Evolutionary conservation across 2,113 vertebrate species (phyloP).

Genomic region (Erythrolamprus reginae): DNA sequence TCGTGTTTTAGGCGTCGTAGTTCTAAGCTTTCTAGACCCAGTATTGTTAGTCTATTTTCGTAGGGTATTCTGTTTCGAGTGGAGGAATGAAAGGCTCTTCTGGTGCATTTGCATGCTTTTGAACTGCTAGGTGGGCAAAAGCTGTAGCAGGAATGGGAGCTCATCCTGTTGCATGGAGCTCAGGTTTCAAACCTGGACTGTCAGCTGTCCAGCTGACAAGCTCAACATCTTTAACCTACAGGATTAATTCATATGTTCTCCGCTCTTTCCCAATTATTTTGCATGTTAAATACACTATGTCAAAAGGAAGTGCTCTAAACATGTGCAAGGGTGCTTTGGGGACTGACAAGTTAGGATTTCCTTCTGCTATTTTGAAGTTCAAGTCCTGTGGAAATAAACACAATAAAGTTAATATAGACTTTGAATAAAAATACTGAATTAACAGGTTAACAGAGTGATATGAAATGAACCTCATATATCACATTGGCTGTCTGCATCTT

Average conservation of each 20-base stretch:
- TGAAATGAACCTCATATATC: neutral
- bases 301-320: neutral
- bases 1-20: too few species aligned
- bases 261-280: neutral
- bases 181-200: too few species aligned
- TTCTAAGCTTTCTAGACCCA: too few species aligned
- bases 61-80: too few species aligned
- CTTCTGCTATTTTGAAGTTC: neutral
- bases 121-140: neutral
- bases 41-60: too few species aligned
- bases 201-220: too few species aligned
- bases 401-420: neutral
- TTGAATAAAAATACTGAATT: neutral
- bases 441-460: neutral
- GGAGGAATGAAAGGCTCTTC: too few species aligned
- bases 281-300: neutral
- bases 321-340: neutral
- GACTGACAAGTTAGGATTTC: neutral
- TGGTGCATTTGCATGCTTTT: neutral
- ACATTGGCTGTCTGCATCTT: neutral
- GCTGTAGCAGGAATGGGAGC: too few species aligned
- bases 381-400: neutral
- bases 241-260: neutral
- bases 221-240: neutral
- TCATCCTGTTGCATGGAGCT: too few species aligned